These are phyloP conservation scores for Epinotia bilunana DNA, from an alignment of 2,888 invertebrate genomes.

Conservation along the genomic window DNA sequence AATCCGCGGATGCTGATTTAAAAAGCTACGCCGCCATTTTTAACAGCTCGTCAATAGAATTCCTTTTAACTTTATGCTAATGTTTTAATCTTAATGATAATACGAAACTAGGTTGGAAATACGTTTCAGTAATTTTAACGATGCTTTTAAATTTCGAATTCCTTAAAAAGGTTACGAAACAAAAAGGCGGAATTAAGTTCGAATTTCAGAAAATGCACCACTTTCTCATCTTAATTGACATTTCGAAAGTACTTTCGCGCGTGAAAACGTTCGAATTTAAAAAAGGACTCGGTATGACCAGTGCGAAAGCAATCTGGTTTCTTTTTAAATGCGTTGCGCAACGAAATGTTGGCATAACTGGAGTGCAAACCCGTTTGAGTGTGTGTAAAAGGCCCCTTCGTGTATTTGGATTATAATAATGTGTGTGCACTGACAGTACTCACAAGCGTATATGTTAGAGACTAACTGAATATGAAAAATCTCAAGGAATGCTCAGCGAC, in stretches of 20 bases:
- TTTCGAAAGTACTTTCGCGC: conserved; percentile 56
- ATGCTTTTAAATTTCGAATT: conserved; percentile 1
- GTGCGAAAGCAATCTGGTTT: conserved; percentile 70
- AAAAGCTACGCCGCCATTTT: conserved; percentile 19
- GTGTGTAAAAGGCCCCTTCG: conserved; percentile 48
- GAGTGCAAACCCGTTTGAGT: conserved; percentile 53
- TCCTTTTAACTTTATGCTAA: neutral
- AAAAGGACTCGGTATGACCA: conserved; percentile 52
- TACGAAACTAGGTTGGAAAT: neutral
- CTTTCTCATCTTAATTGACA: conserved; percentile 55
- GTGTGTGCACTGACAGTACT: conserved; percentile 9
- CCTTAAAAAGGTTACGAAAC: conserved; percentile 24
- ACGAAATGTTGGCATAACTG: conserved; percentile 57
- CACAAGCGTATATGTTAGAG: neutral
- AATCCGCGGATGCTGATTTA: conserved; percentile 18
- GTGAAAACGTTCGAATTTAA: conserved; percentile 45
- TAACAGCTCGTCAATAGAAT: neutral
- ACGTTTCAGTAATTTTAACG: neutral
- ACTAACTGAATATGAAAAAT: too few species aligned
- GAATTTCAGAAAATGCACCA: conserved; percentile 36
- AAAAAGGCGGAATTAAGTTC: conserved; percentile 11
- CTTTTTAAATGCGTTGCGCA: conserved; percentile 68
- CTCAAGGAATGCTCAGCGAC: too few species aligned
- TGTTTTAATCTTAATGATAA: neutral
- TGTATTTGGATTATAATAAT: conserved; percentile 22